Base-by-base conservation (phyloP, 2,113 vertebrate genomes). In the Austrofundulus limnaeus region DNA sequence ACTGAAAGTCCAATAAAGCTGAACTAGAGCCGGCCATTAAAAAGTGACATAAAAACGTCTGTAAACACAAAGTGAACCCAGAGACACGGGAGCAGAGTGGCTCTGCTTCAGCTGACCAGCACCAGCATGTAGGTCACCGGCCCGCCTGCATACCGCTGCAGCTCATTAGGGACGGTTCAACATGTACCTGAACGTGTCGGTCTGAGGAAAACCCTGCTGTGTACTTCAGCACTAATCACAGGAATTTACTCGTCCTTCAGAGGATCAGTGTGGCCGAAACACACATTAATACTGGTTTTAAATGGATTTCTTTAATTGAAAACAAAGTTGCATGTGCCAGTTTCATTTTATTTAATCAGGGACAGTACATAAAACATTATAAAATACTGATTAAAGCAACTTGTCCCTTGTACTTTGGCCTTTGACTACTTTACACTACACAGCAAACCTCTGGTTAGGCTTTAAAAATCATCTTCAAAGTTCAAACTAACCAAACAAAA, bases 91-190 rank as follows among this genome's bases (percentile, higher is more conserved):
- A 10, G 19, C 47, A 4, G n/a, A 28, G 24, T 1, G 8, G 47
- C 42, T 31, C 39, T 2, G 49, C 64, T 67, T 64, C n/a, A 64
- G 65, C 54, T 31, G 28, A 52, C 53, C 46, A 4, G 43, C 52
- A 31, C 64, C 24, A 14, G 47, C 41, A 67, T 67, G 46, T 43
- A 48, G 70, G 73, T 80, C 62, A 71, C 65, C 58, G 24, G 47
- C 61, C 11, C 14, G 63, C 11, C 20, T 25, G 41, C n/a, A 39
- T 39, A 16, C 41, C 15, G 48, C 9, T 50, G 54, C 55, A 25
- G 79, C 66, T 68, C 56, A 24, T 48, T 72, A 56, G 28, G 11
- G 14, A 58, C 62, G 28, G 14, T 24, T 31, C n/a, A 46, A 62
- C 39, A 16, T 16, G 21, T 21, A 61, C 50, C 71, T 64, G 52